Conservation (phyloP, 2,797 vertebrate species). For the Cheirogaleus major region DNA sequence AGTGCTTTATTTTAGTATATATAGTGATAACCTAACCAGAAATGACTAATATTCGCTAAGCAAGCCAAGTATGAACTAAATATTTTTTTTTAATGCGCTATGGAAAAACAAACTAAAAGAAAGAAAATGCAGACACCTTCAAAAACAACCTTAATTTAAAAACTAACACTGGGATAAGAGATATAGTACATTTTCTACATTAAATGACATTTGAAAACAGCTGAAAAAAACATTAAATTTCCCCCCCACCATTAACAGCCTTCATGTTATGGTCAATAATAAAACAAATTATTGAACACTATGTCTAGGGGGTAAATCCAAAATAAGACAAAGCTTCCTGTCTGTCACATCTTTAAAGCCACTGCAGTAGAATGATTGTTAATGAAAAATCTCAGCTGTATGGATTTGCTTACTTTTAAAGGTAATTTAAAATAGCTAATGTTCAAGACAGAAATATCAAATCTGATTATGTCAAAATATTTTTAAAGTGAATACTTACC, state of each 20-base stretch:
- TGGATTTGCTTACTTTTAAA: conserved; percentile 27
- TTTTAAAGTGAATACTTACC: conserved; percentile 88
- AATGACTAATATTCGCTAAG: conserved; percentile 17
- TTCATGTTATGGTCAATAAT: neutral
- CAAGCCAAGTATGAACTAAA: conserved; percentile 16
- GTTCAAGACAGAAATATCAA: conserved; percentile 17
- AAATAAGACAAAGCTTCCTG: conserved; percentile 8
- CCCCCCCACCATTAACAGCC: neutral
- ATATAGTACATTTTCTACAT: neutral
- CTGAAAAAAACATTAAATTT: neutral
- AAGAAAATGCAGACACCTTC: conserved; percentile 7
- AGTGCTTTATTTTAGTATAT: neutral
- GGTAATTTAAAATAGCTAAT: conserved; percentile 49
- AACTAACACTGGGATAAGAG: neutral
- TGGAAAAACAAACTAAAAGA: neutral
- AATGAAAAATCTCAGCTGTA: conserved; percentile 31
- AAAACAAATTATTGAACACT: conserved; percentile 37
- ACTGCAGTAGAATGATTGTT: conserved; percentile 11
- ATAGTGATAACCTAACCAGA: conserved; percentile 3
- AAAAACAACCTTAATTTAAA: conserved; percentile 41
- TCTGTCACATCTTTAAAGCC: conserved; percentile 40
- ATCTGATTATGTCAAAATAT: conserved; percentile 28
- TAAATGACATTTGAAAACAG: conserved; percentile 44
- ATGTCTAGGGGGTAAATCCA: neutral
- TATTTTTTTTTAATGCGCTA: neutral